Evolutionary conservation across 2,888 invertebrate genomes (phyloP), one percentile per base, ranked within the genome.

Genomic region (Microchrysa polita): DNA sequence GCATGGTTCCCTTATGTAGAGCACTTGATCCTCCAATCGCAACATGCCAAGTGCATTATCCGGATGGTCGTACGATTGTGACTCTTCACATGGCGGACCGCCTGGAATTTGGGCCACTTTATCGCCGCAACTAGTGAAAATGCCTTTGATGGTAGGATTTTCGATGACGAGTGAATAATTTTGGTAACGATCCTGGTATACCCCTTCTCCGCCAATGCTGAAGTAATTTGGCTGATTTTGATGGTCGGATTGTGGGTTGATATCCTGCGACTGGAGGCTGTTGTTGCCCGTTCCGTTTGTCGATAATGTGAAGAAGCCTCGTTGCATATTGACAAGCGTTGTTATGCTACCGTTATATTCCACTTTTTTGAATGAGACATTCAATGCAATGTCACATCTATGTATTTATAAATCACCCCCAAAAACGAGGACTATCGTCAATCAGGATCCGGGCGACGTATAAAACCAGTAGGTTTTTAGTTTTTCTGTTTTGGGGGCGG

Each of bases 1-100:
- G 72, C 82, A 80, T 72, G 81, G 79, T 67, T 84, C 84, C 52
- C 81, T 83, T 73, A 84, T 85, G 76, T 83, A 83, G 57, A 85
- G 79, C 63, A 84, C 79, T 74, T 84, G 83, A 69, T 83, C 81
- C 74, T 85, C 84, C 73, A 83, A 82, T 67, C 82, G 82, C 20
- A 84, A 76, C 76, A 81, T 81, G 34, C 84, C 84, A 60, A 79
- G 82, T 27, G 83, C 81, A 67, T 74, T 75, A 5, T 48, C 27
- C 22, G 74, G 74, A 55, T 10, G 18, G 23, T 10, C 55, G 16
- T 18, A 2, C 55, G n/a, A 2, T 10, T 55, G n/a, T 18, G 2
- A 18, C 2, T 7, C 27, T 7, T 7, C 27, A 34, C 27, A 7
- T 5, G 7, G 27, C 27, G 7, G 27, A 2, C 27, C 4, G 67